Percentiles rank a stretch among this genome's conserved stretches.
Conservation (phyloP, 2,888 invertebrate genomes). For the Parnassius apollo region DNA sequence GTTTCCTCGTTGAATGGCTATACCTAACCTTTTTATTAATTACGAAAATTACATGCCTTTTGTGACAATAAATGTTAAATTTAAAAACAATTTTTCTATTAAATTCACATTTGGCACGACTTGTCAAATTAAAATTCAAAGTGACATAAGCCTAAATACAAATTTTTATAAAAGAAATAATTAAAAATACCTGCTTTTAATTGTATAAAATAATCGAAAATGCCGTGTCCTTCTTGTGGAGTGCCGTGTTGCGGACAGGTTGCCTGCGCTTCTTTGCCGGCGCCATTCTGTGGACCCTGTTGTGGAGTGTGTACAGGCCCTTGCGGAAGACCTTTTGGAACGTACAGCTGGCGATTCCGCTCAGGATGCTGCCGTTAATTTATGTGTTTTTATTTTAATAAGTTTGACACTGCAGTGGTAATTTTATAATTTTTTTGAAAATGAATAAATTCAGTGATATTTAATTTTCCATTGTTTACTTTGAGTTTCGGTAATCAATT, state of each 20-base stretch:
- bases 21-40: too few relatives aligned
- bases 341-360: constrained; percentile 59
- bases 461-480: too few relatives aligned
- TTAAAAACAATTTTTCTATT: too few relatives aligned
- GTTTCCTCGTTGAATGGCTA: too few relatives aligned
- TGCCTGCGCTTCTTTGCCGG: constrained; percentile 48
- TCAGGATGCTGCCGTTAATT: constrained; percentile 23
- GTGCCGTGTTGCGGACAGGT: constrained; percentile 56
- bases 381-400: not conserved
- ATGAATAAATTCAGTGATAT: too few relatives aligned
- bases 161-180: not conserved
- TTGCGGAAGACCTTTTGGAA: constrained; percentile 58
- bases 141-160: not conserved
- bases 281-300: constrained; percentile 47
- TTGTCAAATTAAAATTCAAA: not conserved
- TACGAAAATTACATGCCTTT: too few relatives aligned
- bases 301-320: constrained; percentile 47
- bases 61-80: too few relatives aligned
- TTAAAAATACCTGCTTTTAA: not conserved
- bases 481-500: too few relatives aligned
- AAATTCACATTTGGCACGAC: too few relatives aligned
- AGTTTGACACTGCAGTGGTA: too few relatives aligned
- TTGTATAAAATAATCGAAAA: constrained; percentile 13
- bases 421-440: too few relatives aligned
- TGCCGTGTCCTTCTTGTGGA: constrained; percentile 41